These are phyloP conservation scores for Chymomyza caudatula DNA, from an alignment of 2,888 invertebrate species.

Conservation along the genomic window DNA sequence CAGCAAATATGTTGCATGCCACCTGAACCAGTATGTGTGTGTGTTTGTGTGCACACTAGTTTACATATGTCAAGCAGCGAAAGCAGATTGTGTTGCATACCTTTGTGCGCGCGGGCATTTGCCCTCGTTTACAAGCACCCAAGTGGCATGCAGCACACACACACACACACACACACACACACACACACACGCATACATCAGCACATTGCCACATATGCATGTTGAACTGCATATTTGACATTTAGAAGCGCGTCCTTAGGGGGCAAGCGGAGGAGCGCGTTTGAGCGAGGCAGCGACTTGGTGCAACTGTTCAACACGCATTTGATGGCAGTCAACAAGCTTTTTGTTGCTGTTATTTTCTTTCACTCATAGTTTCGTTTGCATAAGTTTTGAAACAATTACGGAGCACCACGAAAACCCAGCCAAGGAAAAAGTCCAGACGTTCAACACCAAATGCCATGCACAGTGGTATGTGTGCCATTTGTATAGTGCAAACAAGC, in stretches of 20 bases:
- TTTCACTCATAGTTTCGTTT: background rate
- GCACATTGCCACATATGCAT: constrained; percentile 15
- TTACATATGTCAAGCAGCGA: constrained; percentile 58
- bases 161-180: constrained; percentile 26
- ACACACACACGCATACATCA: background rate
- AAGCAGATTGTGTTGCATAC: constrained; percentile 54
- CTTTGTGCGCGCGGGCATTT: constrained; percentile 47
- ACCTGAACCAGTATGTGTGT: constrained; percentile 6
- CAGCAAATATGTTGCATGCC: background rate
- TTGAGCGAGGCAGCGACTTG: background rate
- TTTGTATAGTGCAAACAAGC: no score
- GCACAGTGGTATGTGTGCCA: no score
- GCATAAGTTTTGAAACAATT: no score
- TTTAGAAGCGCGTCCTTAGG: constrained; percentile 36
- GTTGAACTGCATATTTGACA: constrained; percentile 50
- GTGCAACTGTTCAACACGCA: background rate
- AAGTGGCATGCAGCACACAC: constrained; percentile 24
- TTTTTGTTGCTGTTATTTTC: background rate
- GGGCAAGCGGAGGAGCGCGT: background rate
- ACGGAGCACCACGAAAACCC: no score
- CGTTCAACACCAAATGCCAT: no score
- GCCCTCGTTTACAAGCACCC: constrained; percentile 55
- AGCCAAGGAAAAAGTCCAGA: no score
- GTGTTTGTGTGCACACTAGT: constrained; percentile 36
- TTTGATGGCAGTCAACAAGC: background rate